phyloP scores from a whole-genome alignment of 53 echinoderm and acorn worm species.

The Paelopatides confundens region DNA sequence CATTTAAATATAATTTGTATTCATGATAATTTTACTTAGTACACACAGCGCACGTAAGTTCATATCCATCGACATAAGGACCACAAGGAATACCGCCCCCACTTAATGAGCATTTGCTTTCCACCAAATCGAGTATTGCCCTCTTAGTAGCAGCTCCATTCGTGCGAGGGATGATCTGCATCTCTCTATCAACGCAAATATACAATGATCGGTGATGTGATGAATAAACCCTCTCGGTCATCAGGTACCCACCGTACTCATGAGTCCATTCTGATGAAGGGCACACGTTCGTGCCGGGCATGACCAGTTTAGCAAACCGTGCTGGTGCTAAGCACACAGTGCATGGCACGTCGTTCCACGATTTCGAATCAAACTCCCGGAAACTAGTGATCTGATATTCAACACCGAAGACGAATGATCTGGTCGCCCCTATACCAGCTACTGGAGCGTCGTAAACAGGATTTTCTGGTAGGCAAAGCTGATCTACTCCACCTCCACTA shows the following conservation, averaged over 20 bases:
- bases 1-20: too few species aligned
- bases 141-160: conserved; percentile 15
- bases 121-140: conserved; percentile 46
- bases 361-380: neutral
- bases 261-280: conserved; percentile 61
- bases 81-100: conserved; percentile 57
- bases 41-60: conserved; percentile 69
- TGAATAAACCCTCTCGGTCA: conserved; percentile 29
- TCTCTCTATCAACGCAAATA: conserved; percentile 62
- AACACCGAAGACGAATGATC: conserved; percentile 18
- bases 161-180: conserved; percentile 29
- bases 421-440: neutral
- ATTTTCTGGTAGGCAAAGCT: neutral
- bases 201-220: conserved; percentile 29
- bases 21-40: conserved; percentile 1
- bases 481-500: conserved; percentile 33
- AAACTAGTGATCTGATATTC: conserved; percentile 41
- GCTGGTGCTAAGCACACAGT: conserved; percentile 65
- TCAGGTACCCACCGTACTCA: conserved; percentile 67
- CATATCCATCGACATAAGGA: conserved; percentile 55
- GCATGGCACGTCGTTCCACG: conserved; percentile 14
- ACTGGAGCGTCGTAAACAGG: conserved; percentile 41
- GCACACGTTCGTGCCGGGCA: conserved; percentile 61
- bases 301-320: conserved; percentile 42
- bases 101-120: conserved; percentile 27